These are phyloP conservation scores for Catharus ustulatus DNA, from an alignment of 2,797 vertebrate species.

Conservation along the genomic window DNA sequence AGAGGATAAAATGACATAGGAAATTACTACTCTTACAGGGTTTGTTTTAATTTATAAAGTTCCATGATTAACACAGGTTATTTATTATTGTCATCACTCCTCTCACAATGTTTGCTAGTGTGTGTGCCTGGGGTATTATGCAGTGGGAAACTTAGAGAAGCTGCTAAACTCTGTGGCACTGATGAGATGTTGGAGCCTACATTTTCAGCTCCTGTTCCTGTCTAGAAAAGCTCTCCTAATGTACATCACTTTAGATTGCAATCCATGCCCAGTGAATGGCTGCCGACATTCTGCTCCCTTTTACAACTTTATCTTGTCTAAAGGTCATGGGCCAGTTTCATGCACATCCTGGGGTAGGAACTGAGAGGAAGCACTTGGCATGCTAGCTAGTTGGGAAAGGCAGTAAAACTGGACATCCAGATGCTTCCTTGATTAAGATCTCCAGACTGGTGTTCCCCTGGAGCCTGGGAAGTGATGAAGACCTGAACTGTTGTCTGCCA, in stretches of 20 bases:
- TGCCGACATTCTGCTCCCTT: background rate
- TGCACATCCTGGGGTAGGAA: background rate
- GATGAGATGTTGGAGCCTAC: background rate
- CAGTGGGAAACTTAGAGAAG: background rate
- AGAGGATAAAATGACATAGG: background rate
- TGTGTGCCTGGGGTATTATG: background rate
- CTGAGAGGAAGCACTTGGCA: constrained; percentile 10
- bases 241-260: background rate
- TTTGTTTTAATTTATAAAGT: background rate
- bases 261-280: background rate
- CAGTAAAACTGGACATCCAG: background rate
- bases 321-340: background rate
- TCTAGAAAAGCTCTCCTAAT: background rate
- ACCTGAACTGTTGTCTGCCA: background rate
- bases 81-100: background rate
- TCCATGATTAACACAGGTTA: background rate
- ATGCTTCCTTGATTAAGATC: constrained; percentile 36
- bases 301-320: constrained; percentile 1
- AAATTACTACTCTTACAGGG: background rate
- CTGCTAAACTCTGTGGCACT: background rate
- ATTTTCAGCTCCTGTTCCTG: background rate
- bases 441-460: background rate
- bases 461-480: background rate
- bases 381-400: background rate
- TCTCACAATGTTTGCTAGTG: background rate